Evolutionary conservation across 1,140 invertebrate species (phyloP).

Genomic region (Drosophila kohkoa): DNA sequence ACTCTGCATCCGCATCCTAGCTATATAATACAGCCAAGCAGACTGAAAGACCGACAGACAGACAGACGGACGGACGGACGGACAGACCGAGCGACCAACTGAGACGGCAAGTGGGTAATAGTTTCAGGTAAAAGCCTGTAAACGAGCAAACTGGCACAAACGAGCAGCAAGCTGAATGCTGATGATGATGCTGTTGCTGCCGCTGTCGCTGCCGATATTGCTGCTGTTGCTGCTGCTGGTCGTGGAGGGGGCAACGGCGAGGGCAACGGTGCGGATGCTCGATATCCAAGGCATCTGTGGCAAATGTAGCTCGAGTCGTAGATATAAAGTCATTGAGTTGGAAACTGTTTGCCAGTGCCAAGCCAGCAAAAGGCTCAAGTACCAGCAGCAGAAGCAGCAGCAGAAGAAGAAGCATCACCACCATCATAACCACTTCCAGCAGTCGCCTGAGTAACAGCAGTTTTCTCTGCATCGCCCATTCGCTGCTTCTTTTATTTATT

Average conservation of each 20-base stretch:
- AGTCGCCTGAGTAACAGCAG: slow-evolving; percentile 12
- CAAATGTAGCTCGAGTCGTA: slow-evolving; percentile 67
- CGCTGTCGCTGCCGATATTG: slow-evolving; percentile 1
- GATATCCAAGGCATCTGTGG: slow-evolving; percentile 72
- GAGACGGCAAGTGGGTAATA: slow-evolving; percentile 74
- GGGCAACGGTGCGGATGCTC: slow-evolving; percentile 52
- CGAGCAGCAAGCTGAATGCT: slow-evolving; percentile 64
- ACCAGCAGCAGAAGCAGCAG: slow-evolving; percentile 29
- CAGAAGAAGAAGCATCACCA: background rate
- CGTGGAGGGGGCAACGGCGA: background rate
- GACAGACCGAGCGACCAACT: slow-evolving; percentile 5
- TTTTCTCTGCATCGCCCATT: slow-evolving; percentile 35
- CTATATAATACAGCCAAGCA: slow-evolving; percentile 51
- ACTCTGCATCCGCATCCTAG: slow-evolving; percentile 36
- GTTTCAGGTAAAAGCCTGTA: slow-evolving; percentile 82
- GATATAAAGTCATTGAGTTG: slow-evolving; percentile 77
- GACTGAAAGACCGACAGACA: slow-evolving; percentile 10
- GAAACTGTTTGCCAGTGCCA: slow-evolving; percentile 74
- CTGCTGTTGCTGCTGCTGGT: background rate
- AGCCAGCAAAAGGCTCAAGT: slow-evolving; percentile 61
- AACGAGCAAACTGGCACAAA: slow-evolving; percentile 80
- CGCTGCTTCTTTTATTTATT: slow-evolving; percentile 66
- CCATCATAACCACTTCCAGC: background rate
- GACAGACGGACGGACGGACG: background rate
- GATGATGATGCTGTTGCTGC: slow-evolving; percentile 45